Evolutionary conservation across 2,797 vertebrate species (phyloP), one percentile per base, ranked within the genome.

Genomic region (Lophius americanus): DNA sequence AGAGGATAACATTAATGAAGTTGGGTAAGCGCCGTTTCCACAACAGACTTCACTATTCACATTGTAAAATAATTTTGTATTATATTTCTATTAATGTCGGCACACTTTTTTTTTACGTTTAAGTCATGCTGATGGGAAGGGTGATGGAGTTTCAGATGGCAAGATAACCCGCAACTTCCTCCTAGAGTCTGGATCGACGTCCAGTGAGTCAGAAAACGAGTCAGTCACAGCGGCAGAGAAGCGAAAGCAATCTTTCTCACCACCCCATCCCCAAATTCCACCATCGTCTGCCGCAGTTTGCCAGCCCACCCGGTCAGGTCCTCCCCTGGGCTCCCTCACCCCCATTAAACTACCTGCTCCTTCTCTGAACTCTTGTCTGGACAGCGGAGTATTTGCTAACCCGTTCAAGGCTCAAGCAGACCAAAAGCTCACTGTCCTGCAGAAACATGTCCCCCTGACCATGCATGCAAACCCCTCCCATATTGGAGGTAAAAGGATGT

Each of bases 381-480:
- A 85, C 75, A 88, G 91, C 77, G 89, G 94, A 6, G 94, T 95
- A 58, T 95, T 95, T 14, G 60, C 91, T 10, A 95, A 95, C 78
- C 94, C 94, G 0, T 95, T 94, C 84, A 93, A 90, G 63, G 92
- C 91, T 38, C 89, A 89, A 75, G 92, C 91, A 0, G 92, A 93
- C 7, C 88, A 91, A 70, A 92, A 88, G 43, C 92, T 95, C 67
- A 93, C 77, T 8, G 90, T 90, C 14, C 54, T 95, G 74, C 93
- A 95, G 86, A 93, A 93, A 49, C 95, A 95, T 3, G 94, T 95
- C 23, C 94, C 93, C 1, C 92, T 95, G 51, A 95, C 94, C 0
- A 66, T 89, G 80, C 87, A 93, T 51, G 83, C 93, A 50, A 89
- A 77, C 46, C 94, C 94, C 56, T 86, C 92, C 6, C 89, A 93